Conservation (phyloP, 2,797 vertebrate species). For the Myripristis murdjan region DNA sequence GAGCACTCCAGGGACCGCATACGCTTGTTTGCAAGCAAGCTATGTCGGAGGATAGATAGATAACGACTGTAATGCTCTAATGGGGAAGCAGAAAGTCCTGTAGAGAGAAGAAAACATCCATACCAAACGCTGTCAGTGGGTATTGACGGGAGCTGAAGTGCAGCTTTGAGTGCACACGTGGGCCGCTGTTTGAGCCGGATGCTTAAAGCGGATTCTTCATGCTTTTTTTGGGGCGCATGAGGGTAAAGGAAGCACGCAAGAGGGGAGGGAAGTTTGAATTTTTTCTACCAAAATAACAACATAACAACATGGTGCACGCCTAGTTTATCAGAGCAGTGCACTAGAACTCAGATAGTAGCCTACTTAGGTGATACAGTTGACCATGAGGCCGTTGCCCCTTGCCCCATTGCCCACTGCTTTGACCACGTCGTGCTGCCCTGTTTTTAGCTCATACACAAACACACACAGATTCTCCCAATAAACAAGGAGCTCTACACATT, state of each 20-base stretch:
- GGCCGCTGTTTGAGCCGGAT: constrained; percentile 5
- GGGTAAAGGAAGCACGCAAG: constrained; percentile 14
- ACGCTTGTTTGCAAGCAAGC: constrained; percentile 54
- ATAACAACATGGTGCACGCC: constrained; percentile 28
- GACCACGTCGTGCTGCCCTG: too few relatives aligned
- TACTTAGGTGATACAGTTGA: constrained; percentile 46
- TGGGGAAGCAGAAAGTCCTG: constrained; percentile 51
- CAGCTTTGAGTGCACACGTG: constrained; percentile 29
- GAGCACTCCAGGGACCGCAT: constrained; percentile 65
- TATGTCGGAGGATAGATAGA: constrained; percentile 40
- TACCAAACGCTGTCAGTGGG: constrained; percentile 42
- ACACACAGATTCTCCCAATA: constrained; percentile 23
- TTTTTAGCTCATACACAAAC: constrained; percentile 8
- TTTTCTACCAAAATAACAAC: background rate
- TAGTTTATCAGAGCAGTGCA: constrained; percentile 33
- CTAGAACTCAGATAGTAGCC: constrained; percentile 51
- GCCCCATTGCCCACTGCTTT: constrained; percentile 60
- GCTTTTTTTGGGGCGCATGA: constrained; percentile 26
- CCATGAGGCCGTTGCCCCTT: constrained; percentile 71
- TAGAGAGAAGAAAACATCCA: constrained; percentile 37
- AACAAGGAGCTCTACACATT: constrained; percentile 24
- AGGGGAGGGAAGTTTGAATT: constrained; percentile 16
- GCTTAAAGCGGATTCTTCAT: constrained; percentile 10
- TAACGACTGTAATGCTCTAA: constrained; percentile 50
- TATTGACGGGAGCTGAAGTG: constrained; percentile 39